Percentiles rank a stretch among this genome's conserved stretches.
Conservation (phyloP, 2,113 vertebrate species). For the Lamprologus ornatipinnis region DNA sequence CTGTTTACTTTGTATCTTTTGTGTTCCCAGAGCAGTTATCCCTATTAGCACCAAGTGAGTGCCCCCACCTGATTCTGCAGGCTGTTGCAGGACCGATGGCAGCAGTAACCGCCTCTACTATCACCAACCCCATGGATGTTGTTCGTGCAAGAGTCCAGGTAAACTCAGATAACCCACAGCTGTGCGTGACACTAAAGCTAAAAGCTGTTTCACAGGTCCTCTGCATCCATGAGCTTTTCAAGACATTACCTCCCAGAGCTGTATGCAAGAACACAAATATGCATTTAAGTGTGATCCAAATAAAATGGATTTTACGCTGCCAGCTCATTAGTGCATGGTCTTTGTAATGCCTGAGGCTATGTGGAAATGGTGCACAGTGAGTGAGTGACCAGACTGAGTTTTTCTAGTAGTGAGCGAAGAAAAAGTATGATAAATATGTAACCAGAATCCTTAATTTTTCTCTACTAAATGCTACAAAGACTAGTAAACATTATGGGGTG, state of each 20-base stretch:
- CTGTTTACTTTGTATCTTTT: background rate
- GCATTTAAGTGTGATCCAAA: background rate
- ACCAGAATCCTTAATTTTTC: background rate
- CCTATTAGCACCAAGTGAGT: conserved; percentile 79
- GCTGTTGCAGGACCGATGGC: conserved; percentile 89
- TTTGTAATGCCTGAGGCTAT: background rate
- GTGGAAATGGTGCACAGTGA: background rate
- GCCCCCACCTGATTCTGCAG: conserved; percentile 91
- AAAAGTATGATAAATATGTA: background rate
- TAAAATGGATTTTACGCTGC: background rate
- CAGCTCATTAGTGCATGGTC: background rate
- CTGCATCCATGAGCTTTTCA: background rate
- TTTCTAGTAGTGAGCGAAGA: background rate
- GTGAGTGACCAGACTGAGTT: background rate
- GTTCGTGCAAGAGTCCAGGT: conserved; percentile 94
- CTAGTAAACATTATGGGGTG: background rate
- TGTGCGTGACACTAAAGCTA: background rate
- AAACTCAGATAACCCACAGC: background rate
- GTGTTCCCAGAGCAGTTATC: conserved; percentile 83
- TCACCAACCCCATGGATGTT: conserved; percentile 98
- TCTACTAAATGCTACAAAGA: background rate
- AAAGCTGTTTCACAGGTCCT: background rate
- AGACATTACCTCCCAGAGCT: background rate
- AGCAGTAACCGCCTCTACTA: conserved; percentile 87
- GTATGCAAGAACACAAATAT: background rate